Evolutionary conservation across 2,113 vertebrate genomes (phyloP).

Genomic region (Percina caprodes): DNA sequence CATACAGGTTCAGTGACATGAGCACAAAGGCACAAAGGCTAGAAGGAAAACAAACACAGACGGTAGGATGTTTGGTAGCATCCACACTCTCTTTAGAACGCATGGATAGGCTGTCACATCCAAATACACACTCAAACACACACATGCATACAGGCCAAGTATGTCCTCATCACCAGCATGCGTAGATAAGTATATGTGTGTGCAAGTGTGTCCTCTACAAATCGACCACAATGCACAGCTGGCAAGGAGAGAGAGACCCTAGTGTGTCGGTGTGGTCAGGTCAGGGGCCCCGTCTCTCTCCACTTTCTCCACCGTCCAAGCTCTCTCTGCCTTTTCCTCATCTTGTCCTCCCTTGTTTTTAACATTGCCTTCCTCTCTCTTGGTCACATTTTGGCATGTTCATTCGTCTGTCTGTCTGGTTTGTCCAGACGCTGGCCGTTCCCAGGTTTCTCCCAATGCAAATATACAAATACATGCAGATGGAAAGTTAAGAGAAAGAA

Average conservation of each 20-base stretch:
- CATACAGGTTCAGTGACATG: conserved; percentile 68
- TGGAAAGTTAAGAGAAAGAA: conserved; percentile 20
- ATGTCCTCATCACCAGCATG: conserved; percentile 80
- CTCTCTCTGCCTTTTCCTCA: conserved; percentile 48
- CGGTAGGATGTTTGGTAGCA: conserved; percentile 56
- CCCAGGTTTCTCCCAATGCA: conserved; percentile 64
- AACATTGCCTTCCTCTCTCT: conserved; percentile 61
- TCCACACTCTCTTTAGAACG: conserved; percentile 64
- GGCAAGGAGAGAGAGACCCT: conserved; percentile 74
- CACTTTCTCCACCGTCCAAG: conserved; percentile 56
- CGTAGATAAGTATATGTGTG: conserved; percentile 81
- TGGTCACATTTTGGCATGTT: conserved; percentile 72
- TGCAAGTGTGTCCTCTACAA: conserved; percentile 69
- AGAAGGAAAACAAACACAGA: conserved; percentile 73
- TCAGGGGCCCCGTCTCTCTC: conserved; percentile 76
- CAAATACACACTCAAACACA: conserved; percentile 54
- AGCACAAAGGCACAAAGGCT: conserved; percentile 58
- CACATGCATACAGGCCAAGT: conserved; percentile 68
- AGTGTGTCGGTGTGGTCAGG: conserved; percentile 81
- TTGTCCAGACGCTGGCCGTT: conserved; percentile 57
- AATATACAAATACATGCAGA: conserved; percentile 58
- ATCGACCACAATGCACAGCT: conserved; percentile 79
- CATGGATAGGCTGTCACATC: conserved; percentile 65
- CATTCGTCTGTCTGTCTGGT: conserved; percentile 61
- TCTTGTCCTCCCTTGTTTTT: conserved; percentile 70